These are phyloP conservation scores for Heliconius eleuchia DNA, from an alignment of 1,140 invertebrate genomes.

Conservation along the genomic window DNA sequence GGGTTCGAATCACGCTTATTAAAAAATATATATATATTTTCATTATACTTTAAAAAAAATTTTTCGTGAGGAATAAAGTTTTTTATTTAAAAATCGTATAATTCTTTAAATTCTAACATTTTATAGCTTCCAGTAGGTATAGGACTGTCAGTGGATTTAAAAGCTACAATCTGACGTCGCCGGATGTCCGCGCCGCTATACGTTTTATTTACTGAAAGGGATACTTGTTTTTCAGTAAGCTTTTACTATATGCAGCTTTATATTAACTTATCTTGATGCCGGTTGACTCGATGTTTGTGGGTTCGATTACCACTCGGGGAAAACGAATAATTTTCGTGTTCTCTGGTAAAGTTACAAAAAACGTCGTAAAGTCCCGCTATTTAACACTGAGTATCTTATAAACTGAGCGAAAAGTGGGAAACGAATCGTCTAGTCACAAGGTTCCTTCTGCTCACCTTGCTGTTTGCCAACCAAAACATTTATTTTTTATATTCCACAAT, in stretches of 20 bases:
- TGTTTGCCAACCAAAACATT: no score
- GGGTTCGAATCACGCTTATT: no score
- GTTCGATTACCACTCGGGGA: not conserved
- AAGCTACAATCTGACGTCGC: constrained; percentile 16
- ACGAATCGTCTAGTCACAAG: not conserved
- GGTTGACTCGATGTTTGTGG: not conserved
- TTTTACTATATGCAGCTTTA: not conserved
- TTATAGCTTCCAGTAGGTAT: not conserved
- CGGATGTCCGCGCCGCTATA: constrained; percentile 20
- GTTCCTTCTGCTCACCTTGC: no score
- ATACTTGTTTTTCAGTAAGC: constrained; percentile 9
- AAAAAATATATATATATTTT: no score
- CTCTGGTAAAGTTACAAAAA: not conserved
- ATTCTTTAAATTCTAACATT: not conserved
- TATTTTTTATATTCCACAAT: not conserved
- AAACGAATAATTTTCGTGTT: not conserved
- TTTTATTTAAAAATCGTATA: not conserved
- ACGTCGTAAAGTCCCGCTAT: no score
- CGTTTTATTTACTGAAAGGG: not conserved
- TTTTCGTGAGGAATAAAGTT: no score
- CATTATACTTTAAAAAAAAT: no score
- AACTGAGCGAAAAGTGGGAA: not conserved
- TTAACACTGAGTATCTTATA: no score
- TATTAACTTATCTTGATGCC: not conserved
- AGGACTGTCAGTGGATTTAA: constrained; percentile 7